Base-by-base conservation (phyloP, 2,888 invertebrate genomes). In the Epinotia demarniana region DNA sequence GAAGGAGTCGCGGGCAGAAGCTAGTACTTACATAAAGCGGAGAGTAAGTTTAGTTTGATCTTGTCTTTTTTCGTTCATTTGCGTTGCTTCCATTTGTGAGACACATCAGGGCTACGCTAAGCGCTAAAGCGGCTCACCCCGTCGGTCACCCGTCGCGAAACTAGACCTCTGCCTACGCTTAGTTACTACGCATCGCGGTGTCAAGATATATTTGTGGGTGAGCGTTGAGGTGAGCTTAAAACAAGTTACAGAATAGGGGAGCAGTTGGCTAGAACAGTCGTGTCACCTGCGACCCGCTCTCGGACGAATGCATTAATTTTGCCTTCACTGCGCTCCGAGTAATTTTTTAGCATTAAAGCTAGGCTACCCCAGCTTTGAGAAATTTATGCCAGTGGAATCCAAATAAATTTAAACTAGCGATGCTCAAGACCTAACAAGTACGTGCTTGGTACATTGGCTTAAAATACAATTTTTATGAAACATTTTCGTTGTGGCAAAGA, bases 331-430 rank as follows among this genome's bases (percentile, higher is more conserved):
- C 80, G 82, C 82, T 83, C 72, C 27, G 76, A 75, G 81, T 80
- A 82, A 87, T 86, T 88, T 87, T 86, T 85, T 84, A 86, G 83
- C 81, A 85, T 86, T 86, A 86, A 84, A 80, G 78, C 79, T 78
- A 74, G 80, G 82, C 55, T 23, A 66, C 23, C 23, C 46, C 27
- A 81, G 79, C 80, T 75, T 80, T 83, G 83, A 86, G 81, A 86
- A 85, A 86, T 85, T 79, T 80, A 82, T 55, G 77, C 78, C 79
- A 76, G 79, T 77, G 66, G 80, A 81, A 82, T 81, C 81, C 78
- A 16, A 71, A 75, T 60, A 64, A 70, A 70, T 71, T 75, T 60
- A 43, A 75, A 71, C 53, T 60, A 66, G 64, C 60, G 12, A 27
- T 53, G 58, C 49, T 18, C 33, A 18, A 39, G 55, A 64, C 23